Evolutionary conservation across 2,113 vertebrate genomes (phyloP), one percentile per base, ranked within the genome.

Genomic region (Ameiurus melas): DNA sequence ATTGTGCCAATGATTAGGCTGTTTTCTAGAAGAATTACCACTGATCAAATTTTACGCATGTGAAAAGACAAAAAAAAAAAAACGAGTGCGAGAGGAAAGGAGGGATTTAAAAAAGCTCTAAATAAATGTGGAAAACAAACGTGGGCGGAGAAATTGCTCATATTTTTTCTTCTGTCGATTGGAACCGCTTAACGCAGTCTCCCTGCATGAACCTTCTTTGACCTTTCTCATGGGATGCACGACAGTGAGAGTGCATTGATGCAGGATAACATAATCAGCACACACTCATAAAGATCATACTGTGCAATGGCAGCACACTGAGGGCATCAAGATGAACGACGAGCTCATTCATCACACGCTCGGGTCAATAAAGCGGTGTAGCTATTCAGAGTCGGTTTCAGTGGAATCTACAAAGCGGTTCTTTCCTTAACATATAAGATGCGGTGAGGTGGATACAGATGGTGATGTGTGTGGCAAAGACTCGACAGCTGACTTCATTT

Each of bases 261-360:
- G 51, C 47, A n/a, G 9, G 57, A n/a, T 75, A 57, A 36, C 39
- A 10, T 86, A 86, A 86, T 80, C 75, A 66, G 85, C 58, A 30
- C 39, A 51, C 13, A 27, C 55, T 57, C 66, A 51, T 62, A 60
- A 78, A 10, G 25, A 13, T 51, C 22, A 20, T 14, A 17, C 17
- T 36, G 77, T 25, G 17, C 16, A 19, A 55, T 16, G 19, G 25
- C 58, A 47, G n/a, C 39, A 62, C 73, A 51, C 36, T 33, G 25
- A 47, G 85, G 57, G 17, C 58, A 57, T 68, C 27, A 81, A 55
- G 14, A 55, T 36, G 62, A 80, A n/a, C 14, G 20, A 57, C 30
- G n/a, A 36, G 43, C 43, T 57, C n/a, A 39, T 87, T 81, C 62
- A 27, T 80, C 43, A 5, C 27, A 19, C 58, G 5, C 73, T 66